Evolutionary conservation across 2,113 vertebrate species (phyloP).

Genomic region (Rhynchopsitta pachyrhyncha): DNA sequence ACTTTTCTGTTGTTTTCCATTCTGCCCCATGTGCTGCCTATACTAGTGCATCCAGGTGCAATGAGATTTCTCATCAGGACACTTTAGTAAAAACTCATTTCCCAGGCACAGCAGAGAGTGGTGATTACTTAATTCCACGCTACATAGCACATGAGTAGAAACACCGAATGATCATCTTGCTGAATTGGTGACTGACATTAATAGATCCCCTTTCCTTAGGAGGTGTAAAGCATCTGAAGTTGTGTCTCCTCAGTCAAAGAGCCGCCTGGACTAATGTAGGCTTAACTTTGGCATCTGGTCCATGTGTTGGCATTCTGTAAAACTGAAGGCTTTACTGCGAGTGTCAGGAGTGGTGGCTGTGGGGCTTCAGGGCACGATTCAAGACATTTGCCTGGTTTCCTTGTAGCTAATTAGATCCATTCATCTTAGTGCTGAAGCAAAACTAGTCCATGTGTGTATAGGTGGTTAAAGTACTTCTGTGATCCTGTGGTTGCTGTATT

Average conservation of each 20-base stretch:
- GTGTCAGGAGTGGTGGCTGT: fast-evolving
- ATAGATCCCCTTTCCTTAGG: background rate
- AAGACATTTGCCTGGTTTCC: background rate
- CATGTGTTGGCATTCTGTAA: background rate
- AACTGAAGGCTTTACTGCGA: background rate
- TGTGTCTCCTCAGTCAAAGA: background rate
- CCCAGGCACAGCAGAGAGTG: background rate
- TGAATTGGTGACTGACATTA: background rate
- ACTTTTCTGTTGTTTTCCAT: background rate
- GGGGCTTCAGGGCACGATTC: background rate
- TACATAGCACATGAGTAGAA: background rate
- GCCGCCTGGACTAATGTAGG: background rate
- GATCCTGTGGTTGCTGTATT: background rate
- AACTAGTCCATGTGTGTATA: background rate
- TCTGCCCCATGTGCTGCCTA: background rate
- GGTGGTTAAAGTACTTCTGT: background rate
- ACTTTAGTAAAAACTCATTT: background rate
- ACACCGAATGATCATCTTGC: background rate
- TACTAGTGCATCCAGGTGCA: background rate
- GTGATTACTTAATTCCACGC: background rate
- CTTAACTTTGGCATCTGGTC: background rate
- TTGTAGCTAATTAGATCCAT: background rate
- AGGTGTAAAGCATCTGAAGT: background rate
- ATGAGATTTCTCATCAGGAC: fast-evolving
- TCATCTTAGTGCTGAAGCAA: background rate